phyloP scores from a whole-genome alignment of 2,797 vertebrate species.

The Benthosema pterotum region DNA sequence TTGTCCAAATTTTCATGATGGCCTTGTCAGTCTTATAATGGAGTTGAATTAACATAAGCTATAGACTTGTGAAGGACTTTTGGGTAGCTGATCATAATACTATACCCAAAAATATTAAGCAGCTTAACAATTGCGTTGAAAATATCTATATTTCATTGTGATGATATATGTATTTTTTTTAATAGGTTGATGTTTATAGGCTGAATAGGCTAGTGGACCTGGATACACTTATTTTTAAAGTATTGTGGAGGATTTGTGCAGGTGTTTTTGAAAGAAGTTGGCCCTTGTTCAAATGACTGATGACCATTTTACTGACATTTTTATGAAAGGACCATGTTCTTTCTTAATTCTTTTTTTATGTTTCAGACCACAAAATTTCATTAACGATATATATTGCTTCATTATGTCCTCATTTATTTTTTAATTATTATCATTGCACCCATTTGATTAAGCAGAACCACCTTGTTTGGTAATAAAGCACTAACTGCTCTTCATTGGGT shows the following conservation, averaged over 20 bases:
- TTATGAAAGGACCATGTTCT: too few species aligned
- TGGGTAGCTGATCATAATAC: neutral
- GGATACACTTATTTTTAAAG: neutral
- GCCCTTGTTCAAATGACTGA: neutral
- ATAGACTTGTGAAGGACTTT: neutral
- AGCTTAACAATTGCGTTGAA: neutral
- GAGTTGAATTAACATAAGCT: neutral
- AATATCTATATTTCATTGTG: neutral
- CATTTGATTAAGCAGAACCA: too few species aligned
- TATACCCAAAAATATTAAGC: too few species aligned
- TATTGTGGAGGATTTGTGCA: neutral
- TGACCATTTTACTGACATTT: too few species aligned
- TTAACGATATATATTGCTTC: neutral
- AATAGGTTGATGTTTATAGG: neutral
- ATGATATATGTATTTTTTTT: neutral
- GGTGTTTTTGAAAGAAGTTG: neutral
- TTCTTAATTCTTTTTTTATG: too few species aligned
- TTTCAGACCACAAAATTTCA: neutral
- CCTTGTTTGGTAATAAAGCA: neutral
- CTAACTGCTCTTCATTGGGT: neutral
- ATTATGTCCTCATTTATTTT: neutral
- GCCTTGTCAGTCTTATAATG: neutral
- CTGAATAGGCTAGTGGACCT: neutral
- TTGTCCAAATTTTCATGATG: neutral
- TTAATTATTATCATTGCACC: too few species aligned